phyloP scores from a whole-genome alignment of 2,113 vertebrate genomes.

The Campylomormyrus tamandua region DNA sequence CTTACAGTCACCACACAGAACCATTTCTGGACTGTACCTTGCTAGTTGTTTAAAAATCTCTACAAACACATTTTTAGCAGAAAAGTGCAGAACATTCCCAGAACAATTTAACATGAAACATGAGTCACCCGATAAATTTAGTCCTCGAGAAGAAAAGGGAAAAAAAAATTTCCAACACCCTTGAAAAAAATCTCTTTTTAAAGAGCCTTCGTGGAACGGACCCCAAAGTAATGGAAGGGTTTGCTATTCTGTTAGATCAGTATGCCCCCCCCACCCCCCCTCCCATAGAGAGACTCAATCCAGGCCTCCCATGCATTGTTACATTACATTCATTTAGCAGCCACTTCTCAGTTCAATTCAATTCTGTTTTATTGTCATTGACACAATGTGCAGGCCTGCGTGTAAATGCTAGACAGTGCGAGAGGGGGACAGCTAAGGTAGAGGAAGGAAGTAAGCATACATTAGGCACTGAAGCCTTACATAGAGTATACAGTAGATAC shows the following conservation, averaged over 20 bases:
- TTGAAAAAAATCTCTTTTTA: neutral
- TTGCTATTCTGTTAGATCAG: neutral
- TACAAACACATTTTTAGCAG: neutral
- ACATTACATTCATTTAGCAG: neutral
- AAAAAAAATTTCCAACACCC: neutral
- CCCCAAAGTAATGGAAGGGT: neutral
- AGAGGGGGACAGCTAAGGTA: too few species aligned
- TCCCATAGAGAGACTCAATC: neutral
- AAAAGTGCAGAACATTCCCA: neutral
- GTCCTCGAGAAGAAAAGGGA: neutral
- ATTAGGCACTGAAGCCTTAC: too few species aligned
- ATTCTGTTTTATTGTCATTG: neutral
- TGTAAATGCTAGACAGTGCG: neutral
- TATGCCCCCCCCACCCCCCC: neutral
- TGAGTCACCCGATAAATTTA: neutral
- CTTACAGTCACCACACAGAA: neutral
- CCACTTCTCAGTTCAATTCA: neutral
- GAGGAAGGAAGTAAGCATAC: too few species aligned
- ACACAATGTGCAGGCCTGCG: neutral
- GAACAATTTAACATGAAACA: conserved; percentile 7
- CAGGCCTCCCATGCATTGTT: neutral
- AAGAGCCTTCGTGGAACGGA: neutral
- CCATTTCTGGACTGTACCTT: neutral
- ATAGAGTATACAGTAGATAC: too few species aligned
- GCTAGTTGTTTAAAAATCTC: neutral